Percentiles rank a stretch among this genome's conserved stretches.
Evolutionary conservation across 1,140 invertebrate genomes (phyloP).

Genomic region (Xylocopa sonorina): DNA sequence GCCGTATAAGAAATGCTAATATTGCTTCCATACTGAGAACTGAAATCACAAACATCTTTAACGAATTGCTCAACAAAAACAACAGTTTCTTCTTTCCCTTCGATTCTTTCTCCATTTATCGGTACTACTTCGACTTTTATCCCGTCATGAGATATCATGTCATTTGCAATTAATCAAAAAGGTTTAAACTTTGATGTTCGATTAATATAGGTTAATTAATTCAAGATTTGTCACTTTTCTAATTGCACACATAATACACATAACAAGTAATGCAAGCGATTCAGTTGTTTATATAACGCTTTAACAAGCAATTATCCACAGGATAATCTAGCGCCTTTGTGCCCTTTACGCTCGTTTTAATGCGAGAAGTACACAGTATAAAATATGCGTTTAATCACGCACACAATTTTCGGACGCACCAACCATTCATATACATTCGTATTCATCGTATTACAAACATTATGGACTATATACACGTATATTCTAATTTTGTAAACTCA

Average conservation of each 20-base stretch:
- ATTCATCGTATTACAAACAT: background rate
- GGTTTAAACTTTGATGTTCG: constrained; percentile 13
- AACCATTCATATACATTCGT: background rate
- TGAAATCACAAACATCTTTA: constrained; percentile 89
- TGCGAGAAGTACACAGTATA: background rate
- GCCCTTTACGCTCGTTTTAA: background rate
- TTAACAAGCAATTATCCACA: background rate
- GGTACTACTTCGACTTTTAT: constrained; percentile 34
- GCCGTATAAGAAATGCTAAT: constrained; percentile 94
- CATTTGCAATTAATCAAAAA: constrained; percentile 36
- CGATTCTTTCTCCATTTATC: constrained; percentile 30
- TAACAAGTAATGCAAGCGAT: background rate
- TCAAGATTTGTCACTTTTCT: background rate
- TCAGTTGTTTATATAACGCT: too few relatives aligned
- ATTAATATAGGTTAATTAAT: constrained; percentile 30
- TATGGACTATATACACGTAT: background rate
- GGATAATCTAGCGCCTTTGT: background rate
- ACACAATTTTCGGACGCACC: background rate
- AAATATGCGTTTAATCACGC: background rate
- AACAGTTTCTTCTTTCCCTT: constrained; percentile 68
- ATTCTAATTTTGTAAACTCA: background rate
- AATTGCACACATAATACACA: background rate
- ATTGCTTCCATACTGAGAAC: constrained; percentile 94
- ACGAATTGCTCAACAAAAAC: constrained; percentile 86
- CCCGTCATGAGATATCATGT: constrained; percentile 50